phyloP scores from a whole-genome alignment of 2,888 invertebrate genomes.

The Itoplectis maculator region DNA sequence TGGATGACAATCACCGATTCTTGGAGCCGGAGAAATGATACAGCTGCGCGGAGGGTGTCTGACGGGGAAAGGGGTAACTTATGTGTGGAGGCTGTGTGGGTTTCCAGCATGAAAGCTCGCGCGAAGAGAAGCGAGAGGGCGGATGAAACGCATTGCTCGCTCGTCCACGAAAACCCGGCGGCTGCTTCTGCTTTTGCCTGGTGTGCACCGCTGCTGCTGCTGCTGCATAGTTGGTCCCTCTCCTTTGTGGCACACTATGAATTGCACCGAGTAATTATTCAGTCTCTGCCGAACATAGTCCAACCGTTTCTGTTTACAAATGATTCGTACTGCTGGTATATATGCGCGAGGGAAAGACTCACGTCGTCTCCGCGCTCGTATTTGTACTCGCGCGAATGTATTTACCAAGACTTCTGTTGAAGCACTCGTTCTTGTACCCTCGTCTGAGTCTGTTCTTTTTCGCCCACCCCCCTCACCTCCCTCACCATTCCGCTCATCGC shows the following conservation, averaged over 20 bases:
- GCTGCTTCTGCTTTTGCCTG: conserved; percentile 30
- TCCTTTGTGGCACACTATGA: conserved; percentile 69
- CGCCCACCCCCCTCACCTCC: neutral
- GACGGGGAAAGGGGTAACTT: conserved; percentile 36
- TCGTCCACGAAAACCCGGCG: conserved; percentile 33
- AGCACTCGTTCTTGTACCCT: conserved; percentile 28
- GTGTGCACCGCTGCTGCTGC: neutral
- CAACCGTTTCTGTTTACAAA: conserved; percentile 74
- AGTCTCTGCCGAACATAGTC: conserved; percentile 72
- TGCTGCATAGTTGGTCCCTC: conserved; percentile 49
- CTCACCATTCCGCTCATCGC: neutral
- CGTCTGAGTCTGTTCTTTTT: conserved; percentile 18
- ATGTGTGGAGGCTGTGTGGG: conserved; percentile 27
- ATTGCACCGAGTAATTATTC: conserved; percentile 77
- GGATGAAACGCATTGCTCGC: conserved; percentile 68
- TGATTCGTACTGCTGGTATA: conserved; percentile 70
- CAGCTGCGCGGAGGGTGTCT: conserved; percentile 21
- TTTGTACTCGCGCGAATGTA: conserved; percentile 51
- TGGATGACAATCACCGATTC: conserved; percentile 28
- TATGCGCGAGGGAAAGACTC: conserved; percentile 37
- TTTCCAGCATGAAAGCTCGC: conserved; percentile 20
- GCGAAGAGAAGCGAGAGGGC: conserved; percentile 30
- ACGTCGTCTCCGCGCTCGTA: conserved; percentile 27
- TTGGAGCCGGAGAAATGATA: conserved; percentile 13
- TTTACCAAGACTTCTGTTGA: conserved; percentile 47